These are phyloP conservation scores for Lycaena phlaeas DNA, from an alignment of 2,888 invertebrate genomes.

Conservation along the genomic window DNA sequence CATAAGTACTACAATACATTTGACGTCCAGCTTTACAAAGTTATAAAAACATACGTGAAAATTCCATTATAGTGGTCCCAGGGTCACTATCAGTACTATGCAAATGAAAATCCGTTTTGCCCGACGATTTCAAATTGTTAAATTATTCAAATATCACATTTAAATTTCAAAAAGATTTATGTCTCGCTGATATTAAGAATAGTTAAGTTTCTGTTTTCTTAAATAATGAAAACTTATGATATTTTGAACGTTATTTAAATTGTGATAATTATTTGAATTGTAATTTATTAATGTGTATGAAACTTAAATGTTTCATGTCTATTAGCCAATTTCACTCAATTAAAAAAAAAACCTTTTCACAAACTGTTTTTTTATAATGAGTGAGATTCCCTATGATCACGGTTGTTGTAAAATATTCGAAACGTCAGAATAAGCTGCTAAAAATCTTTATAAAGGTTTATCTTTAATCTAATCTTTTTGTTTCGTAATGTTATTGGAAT, in stretches of 20 bases:
- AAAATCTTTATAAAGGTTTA: no score
- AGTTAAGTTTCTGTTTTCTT: not conserved
- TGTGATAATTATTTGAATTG: constrained; percentile 3
- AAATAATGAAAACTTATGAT: constrained; percentile 3
- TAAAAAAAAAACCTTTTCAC: no score
- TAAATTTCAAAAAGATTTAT: constrained; percentile 37
- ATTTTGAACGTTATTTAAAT: not conserved
- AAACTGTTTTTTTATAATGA: no score
- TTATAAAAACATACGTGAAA: constrained; percentile 26
- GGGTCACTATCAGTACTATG: constrained; percentile 31
- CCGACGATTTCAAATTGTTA: constrained; percentile 39
- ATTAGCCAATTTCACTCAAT: no score
- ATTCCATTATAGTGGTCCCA: constrained; percentile 20
- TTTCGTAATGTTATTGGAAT: no score
- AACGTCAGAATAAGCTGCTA: no score
- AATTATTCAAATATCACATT: constrained; percentile 48
- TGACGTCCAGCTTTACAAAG: constrained; percentile 13
- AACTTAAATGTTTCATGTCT: no score
- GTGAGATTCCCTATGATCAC: no score
- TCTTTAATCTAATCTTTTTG: no score
- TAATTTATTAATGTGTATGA: no score
- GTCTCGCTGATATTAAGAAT: constrained; percentile 13
- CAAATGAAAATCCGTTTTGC: constrained; percentile 27
- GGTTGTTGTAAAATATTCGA: no score
- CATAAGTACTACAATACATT: constrained; percentile 1